phyloP scores from a whole-genome alignment of 2,113 vertebrate species.

The Tetraodon nigroviridis region DNA sequence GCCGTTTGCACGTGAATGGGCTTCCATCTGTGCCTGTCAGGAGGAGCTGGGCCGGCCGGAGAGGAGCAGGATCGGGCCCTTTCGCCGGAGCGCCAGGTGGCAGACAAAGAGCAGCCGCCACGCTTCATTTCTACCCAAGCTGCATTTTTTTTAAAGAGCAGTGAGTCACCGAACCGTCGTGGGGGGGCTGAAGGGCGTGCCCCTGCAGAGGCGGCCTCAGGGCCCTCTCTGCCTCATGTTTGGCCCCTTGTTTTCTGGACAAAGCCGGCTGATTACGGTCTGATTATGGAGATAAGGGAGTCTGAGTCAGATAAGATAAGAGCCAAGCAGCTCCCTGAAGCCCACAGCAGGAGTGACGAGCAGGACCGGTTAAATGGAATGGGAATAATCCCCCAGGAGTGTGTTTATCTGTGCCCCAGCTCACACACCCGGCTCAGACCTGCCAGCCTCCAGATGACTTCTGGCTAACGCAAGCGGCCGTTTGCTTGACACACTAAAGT shows the following conservation, averaged over 20 bases:
- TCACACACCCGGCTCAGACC: constrained; percentile 1
- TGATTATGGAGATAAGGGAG: constrained; percentile 59
- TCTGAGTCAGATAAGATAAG: constrained; percentile 47
- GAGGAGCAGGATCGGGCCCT: constrained; percentile 35
- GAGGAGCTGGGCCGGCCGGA: constrained; percentile 32
- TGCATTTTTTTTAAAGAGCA: no score
- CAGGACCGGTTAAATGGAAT: constrained; percentile 19
- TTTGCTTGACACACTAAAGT: no score
- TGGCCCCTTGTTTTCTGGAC: constrained; percentile 67
- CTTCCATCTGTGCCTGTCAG: constrained; percentile 69
- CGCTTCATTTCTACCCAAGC: background rate
- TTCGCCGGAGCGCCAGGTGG: constrained; percentile 10
- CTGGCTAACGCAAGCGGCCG: no score
- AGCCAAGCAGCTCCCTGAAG: constrained; percentile 11
- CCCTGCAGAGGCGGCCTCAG: constrained; percentile 10
- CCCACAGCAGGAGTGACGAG: constrained; percentile 21
- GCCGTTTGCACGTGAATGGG: constrained; percentile 76
- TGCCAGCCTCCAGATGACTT: background rate
- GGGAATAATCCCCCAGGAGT: background rate
- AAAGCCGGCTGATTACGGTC: constrained; percentile 62
- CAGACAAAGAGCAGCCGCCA: constrained; percentile 17
- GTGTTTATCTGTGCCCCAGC: constrained; percentile 13
- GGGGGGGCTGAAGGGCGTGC: no score
- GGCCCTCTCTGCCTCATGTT: constrained; percentile 44
- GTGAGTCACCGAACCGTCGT: no score